Evolutionary conservation across 23 tunicate genomes (phyloP).

Genomic region (Diplosoma virens): DNA sequence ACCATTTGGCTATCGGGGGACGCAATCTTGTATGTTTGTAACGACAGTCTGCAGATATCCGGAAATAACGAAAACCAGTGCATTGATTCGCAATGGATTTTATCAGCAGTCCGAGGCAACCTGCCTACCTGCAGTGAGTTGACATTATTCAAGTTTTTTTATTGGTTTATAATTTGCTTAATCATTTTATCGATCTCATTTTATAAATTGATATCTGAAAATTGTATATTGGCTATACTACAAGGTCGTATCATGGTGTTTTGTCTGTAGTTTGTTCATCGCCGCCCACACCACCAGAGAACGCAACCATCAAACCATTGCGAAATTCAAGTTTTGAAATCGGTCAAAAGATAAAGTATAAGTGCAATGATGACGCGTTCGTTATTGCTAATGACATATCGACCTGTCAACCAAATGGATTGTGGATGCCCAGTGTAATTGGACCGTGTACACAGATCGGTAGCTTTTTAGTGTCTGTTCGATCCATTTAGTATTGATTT

Average conservation of each 20-base stretch:
- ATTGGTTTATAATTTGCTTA: too few species aligned
- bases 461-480: too few species aligned
- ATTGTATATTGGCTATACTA: too few species aligned
- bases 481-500: too few species aligned
- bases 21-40: neutral
- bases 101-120: neutral
- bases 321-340: neutral
- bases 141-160: too few species aligned
- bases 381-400: neutral
- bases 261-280: neutral
- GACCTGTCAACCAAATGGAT: neutral
- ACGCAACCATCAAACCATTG: neutral
- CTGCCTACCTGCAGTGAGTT: neutral
- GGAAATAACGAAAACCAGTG: neutral
- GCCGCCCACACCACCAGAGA: neutral
- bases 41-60: neutral
- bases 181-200: too few species aligned
- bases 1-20: neutral
- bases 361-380: neutral
- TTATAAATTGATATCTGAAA: too few species aligned
- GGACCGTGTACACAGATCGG: neutral
- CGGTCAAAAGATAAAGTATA: neutral
- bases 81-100: neutral
- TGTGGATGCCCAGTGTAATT: neutral
- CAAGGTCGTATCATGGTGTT: too few species aligned